Base-by-base conservation (phyloP, 1,140 invertebrate species). In the Orchestia grillus region DNA sequence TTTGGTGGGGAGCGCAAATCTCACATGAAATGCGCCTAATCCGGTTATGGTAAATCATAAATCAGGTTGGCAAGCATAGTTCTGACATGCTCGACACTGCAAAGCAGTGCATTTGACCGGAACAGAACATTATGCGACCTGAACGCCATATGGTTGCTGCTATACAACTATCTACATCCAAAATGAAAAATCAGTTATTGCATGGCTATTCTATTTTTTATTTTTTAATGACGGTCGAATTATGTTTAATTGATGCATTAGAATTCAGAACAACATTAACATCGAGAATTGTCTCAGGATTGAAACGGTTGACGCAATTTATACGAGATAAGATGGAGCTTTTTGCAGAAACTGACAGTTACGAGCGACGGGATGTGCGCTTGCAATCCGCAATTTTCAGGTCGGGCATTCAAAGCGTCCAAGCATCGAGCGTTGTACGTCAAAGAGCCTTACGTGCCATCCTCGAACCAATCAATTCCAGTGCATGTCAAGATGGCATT, bases 41-140 rank as follows among this genome's bases (percentile, higher is more conserved):
- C 92, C 92, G 92, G 92, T 94, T 94, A 94, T 47, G 92, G 92
- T 94, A 94, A 94, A 94, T 94, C 92, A 94, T 94, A 94, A 94
- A 94, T 94, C 92, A 94, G 44, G 92, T 94, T 44, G 92, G 92
- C 92, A 94, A 94, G 92, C 92, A 94, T 94, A 94, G 92, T 40
- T 94, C 92, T 94, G 92, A 94, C 92, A 94, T 44, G 92, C 92
- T 94, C 43, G 92, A 94, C 92, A 94, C 92, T 44, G 92, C 44
- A 94, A 45, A 94, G 92, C 92, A 94, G 92, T 94, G 92, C 92
- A 94, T 44, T 94, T 94, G 92, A 94, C 92, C 44, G 44, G 92
- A 94, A 94, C 92, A 94, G 16, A 94, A 94, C 92, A 36, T 45
- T 94, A 94, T 94, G 92, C 8, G 92, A 94, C 44, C 44, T 6